Conservation (phyloP, 35 echinoderm and acorn worm genomes). For the Apostichopus japonicus region DNA sequence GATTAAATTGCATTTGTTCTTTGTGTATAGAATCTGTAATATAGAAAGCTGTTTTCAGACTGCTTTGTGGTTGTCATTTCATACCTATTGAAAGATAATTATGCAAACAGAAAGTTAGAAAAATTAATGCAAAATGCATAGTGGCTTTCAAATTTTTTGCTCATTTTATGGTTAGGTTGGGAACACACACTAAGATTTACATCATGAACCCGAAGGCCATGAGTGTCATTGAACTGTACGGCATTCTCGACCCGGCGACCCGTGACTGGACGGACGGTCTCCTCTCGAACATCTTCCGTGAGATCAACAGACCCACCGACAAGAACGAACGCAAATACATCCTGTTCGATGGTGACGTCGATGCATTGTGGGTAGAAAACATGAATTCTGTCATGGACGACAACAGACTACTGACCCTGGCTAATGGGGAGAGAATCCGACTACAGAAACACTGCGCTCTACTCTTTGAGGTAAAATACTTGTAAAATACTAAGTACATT, state of each 20-base stretch:
- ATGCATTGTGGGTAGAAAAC: conserved; percentile 98
- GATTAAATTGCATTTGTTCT: too few species aligned
- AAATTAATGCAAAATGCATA: too few species aligned
- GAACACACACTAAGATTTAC: conserved; percentile 82
- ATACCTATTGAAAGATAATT: too few species aligned
- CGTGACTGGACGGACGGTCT: conserved; percentile 98
- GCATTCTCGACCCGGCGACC: conserved; percentile 84
- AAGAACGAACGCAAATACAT: conserved; percentile 99
- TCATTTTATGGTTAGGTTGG: conserved; percentile 56
- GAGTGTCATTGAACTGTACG: conserved; percentile 96
- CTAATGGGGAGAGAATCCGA: conserved; percentile 96
- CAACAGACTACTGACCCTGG: conserved; percentile 92
- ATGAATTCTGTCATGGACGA: conserved; percentile 99
- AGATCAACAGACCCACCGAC: conserved; percentile 99
- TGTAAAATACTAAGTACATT: too few species aligned
- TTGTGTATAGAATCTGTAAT: too few species aligned
- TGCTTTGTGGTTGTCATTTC: too few species aligned
- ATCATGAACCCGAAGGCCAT: conserved; percentile 98
- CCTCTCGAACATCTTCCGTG: conserved; percentile 98
- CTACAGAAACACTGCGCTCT: conserved; percentile 98
- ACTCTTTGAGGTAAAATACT: conserved; percentile 85
- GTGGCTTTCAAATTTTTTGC: too few species aligned
- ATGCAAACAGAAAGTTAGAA: too few species aligned
- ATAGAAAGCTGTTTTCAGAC: too few species aligned
- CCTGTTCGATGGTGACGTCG: conserved; percentile 96